These are phyloP conservation scores for Dendronephthya gigantea DNA, from an alignment of 64 coral and sea anemone species.

Conservation along the genomic window DNA sequence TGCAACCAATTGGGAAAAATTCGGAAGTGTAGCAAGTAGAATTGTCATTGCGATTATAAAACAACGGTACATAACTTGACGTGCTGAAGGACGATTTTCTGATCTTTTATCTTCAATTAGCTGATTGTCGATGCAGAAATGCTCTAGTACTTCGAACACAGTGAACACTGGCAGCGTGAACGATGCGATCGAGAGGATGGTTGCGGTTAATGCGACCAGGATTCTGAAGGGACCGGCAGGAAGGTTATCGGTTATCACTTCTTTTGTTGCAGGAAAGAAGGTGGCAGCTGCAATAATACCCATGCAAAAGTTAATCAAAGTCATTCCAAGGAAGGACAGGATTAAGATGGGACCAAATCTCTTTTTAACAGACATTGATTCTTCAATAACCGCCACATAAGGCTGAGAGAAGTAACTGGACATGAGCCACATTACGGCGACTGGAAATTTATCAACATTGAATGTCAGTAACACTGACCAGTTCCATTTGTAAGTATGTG, in stretches of 20 bases:
- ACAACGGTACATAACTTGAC: slow-evolving; percentile 34
- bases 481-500: slow-evolving; percentile 57
- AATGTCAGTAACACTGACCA: slow-evolving; percentile 60
- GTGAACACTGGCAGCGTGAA: slow-evolving; percentile 97
- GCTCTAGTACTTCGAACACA: slow-evolving; percentile 77
- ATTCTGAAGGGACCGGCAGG: slow-evolving; percentile 69
- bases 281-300: slow-evolving; percentile 79
- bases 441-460: slow-evolving; percentile 58
- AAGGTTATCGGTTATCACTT: slow-evolving; percentile 86
- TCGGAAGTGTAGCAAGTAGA: slow-evolving; percentile 57
- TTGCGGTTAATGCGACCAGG: slow-evolving; percentile 63
- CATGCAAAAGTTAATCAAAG: slow-evolving; percentile 71
- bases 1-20: slow-evolving; percentile 62
- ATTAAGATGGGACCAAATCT: slow-evolving; percentile 66
- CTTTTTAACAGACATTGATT: slow-evolving; percentile 60
- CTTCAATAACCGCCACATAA: slow-evolving; percentile 84
- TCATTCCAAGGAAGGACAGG: slow-evolving; percentile 66
- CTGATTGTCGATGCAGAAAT: slow-evolving; percentile 35
- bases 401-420: slow-evolving; percentile 92
- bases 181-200: slow-evolving; percentile 66
- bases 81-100: slow-evolving; percentile 32
- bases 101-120: slow-evolving; percentile 33
- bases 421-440: slow-evolving; percentile 73
- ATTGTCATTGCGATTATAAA: slow-evolving; percentile 47
- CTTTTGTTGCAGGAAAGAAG: slow-evolving; percentile 73